Evolutionary conservation across 1,140 invertebrate genomes (phyloP).

Genomic region (Neodiprion lecontei): DNA sequence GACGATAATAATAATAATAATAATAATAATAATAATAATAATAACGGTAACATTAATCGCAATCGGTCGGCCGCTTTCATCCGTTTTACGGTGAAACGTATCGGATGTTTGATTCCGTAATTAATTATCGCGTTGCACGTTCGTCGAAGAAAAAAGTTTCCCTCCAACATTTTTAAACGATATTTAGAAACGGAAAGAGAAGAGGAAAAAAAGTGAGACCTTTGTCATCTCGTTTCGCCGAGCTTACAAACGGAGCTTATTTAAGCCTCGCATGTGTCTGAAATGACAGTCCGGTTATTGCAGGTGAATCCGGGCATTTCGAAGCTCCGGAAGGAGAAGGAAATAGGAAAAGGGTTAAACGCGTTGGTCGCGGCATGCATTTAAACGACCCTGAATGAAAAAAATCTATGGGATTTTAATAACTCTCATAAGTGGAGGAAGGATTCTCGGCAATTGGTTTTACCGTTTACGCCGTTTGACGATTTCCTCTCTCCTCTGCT

Average conservation of each 20-base stretch:
- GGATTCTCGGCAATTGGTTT: too few species aligned
- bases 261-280: too few species aligned
- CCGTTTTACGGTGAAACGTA: too few species aligned
- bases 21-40: neutral
- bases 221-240: too few species aligned
- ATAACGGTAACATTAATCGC: neutral
- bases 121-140: neutral
- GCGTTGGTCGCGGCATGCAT: conserved; percentile 43
- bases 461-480: too few species aligned
- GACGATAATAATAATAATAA: neutral
- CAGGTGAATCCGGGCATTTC: conserved; percentile 45
- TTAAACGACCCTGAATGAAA: conserved; percentile 42
- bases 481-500: too few species aligned
- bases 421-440: neutral
- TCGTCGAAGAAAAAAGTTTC: too few species aligned
- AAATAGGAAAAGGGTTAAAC: neutral
- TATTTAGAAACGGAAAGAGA: neutral
- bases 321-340: conserved; percentile 20
- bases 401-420: conserved; percentile 23
- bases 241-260: too few species aligned
- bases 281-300: conserved; percentile 46
- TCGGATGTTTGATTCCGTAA: too few species aligned
- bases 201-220: neutral
- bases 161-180: too few species aligned
- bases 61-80: neutral